Conservation (phyloP, 2,888 invertebrate species). For the Conomelus anceps region DNA sequence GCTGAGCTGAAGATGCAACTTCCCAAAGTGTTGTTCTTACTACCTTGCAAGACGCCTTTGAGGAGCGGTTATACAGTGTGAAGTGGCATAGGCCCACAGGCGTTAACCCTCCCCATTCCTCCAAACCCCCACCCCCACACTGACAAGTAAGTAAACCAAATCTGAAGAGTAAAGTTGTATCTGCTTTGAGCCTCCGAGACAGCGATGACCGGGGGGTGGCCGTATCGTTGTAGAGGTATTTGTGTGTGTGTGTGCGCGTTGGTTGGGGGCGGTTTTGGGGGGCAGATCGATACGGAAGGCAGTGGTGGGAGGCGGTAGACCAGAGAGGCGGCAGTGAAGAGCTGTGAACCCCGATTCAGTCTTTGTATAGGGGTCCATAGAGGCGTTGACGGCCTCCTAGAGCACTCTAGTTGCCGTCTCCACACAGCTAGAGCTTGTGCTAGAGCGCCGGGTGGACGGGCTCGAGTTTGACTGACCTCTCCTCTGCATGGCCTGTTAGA, state of each 20-base stretch:
- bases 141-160: background rate
- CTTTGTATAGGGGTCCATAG: background rate
- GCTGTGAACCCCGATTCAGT: background rate
- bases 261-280: background rate
- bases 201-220: background rate
- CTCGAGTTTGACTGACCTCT: background rate
- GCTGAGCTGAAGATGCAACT: too few species aligned
- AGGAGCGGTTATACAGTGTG: background rate
- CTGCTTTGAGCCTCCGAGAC: too few species aligned
- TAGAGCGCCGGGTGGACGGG: background rate
- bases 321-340: background rate
- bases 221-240: background rate
- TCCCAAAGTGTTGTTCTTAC: too few species aligned
- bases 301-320: background rate
- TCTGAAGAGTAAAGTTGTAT: background rate
- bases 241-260: background rate
- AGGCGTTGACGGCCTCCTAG: background rate
- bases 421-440: background rate
- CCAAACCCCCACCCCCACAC: background rate
- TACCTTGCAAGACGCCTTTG: too few species aligned
- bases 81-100: background rate
- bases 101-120: background rate
- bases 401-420: background rate
- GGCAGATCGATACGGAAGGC: background rate
- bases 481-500: background rate